Percentiles rank a stretch among this genome's conserved stretches.
Conservation (phyloP, 2,113 vertebrate genomes). For the Suncus etruscus region DNA sequence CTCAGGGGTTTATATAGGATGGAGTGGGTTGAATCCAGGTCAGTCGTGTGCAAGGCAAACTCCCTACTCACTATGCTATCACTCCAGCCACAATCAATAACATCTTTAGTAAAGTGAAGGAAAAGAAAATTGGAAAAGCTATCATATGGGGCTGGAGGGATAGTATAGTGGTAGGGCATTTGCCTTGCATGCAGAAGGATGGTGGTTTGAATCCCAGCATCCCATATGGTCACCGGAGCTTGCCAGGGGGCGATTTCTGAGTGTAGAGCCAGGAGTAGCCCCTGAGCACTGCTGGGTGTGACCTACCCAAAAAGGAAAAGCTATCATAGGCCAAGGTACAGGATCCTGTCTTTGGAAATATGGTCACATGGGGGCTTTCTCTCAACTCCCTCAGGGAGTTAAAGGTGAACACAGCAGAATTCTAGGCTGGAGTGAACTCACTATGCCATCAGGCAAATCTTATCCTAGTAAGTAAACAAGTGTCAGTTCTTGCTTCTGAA, state of each 20-base stretch:
- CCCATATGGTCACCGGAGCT: too few species aligned
- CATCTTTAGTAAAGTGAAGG: conserved; percentile 34
- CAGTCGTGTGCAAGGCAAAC: too few species aligned
- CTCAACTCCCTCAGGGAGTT: conserved; percentile 36
- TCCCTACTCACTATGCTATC: too few species aligned
- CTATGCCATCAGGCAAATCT: conserved; percentile 62
- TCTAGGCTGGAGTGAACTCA: conserved; percentile 49
- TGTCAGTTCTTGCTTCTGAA: neutral
- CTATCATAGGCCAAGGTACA: neutral
- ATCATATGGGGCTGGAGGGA: neutral
- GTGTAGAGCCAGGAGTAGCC: too few species aligned
- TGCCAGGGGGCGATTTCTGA: too few species aligned
- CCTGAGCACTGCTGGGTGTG: too few species aligned
- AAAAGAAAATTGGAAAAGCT: neutral
- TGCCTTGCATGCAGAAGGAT: too few species aligned
- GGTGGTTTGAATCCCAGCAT: too few species aligned
- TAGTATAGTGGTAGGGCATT: too few species aligned
- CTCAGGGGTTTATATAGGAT: too few species aligned
- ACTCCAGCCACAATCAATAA: neutral
- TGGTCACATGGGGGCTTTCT: conserved; percentile 30
- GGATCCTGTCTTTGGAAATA: neutral
- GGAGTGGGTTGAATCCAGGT: too few species aligned
- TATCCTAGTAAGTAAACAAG: conserved; percentile 48
- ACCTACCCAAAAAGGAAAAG: neutral
- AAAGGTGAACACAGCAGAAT: conserved; percentile 61